A percentile compares a stretch with the other conserved stretches of the same genome.
Evolutionary conservation across 23 tunicate species (phyloP).

Genomic region (Trididemnum clinides): DNA sequence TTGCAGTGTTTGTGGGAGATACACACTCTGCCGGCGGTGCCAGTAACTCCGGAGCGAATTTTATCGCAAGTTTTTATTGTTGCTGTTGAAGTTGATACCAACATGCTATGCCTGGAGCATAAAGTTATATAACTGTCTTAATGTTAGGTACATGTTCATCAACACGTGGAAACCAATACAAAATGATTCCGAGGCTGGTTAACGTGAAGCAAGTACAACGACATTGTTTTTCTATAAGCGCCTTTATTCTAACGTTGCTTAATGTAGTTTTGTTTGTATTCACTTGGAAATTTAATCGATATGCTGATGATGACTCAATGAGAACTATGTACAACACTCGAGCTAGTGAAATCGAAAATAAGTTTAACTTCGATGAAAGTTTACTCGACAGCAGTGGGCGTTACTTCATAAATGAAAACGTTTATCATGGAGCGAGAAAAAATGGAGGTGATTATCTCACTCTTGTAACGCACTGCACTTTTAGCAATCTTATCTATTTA

Average conservation of each 20-base stretch:
- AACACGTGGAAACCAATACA: slow-evolving; percentile 41
- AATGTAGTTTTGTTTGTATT: not conserved
- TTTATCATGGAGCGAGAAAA: not conserved
- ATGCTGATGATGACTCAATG: not conserved
- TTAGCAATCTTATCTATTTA: not conserved
- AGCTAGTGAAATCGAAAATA: not conserved
- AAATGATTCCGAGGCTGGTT: slow-evolving; percentile 33
- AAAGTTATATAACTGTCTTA: no score
- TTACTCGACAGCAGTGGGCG: slow-evolving; percentile 7
- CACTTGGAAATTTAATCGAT: not conserved
- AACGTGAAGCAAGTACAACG: slow-evolving; percentile 7
- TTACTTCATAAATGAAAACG: not conserved
- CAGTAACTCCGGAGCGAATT: no score
- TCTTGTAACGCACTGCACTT: not conserved
- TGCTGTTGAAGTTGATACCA: no score
- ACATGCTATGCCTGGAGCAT: no score
- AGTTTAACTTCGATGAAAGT: not conserved
- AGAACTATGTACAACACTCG: not conserved
- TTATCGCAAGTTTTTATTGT: no score
- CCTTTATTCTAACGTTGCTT: not conserved
- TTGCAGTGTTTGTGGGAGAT: no score
- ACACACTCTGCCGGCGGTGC: no score
- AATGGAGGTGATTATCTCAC: not conserved
- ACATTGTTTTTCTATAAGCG: not conserved
- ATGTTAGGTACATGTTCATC: slow-evolving; percentile 63